Base-by-base conservation (phyloP, 2,113 vertebrate genomes). In the Micromys minutus region DNA sequence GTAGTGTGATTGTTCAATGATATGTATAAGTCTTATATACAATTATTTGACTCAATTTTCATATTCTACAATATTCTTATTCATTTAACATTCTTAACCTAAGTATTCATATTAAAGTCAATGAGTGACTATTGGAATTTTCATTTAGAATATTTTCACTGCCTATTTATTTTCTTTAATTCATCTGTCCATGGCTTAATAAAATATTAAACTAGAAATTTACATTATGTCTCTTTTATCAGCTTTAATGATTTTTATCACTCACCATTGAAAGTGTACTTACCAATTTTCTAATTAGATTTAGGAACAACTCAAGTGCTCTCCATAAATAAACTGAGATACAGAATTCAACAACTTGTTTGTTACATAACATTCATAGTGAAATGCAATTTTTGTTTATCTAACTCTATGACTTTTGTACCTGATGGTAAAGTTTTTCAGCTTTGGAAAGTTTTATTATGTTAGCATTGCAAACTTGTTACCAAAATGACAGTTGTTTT, bases 161-260 rank as follows among this genome's bases (percentile, higher is more conserved):
- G 47, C 4, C 16, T 26, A 79, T 55, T 79, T 94, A 61, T 84
- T 94, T 96, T 91, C 26, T 79, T 87, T 71, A 90, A 75, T 86
- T 7, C n/a, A 50, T 31, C 88, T 91, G 87, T 8, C n/a, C 69
- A 67, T n/a, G 52, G 81, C 11, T 63, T 31, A 77, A 26, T 89
- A 92, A 61, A 67, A 92, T 24, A 5, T 47, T 90, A 65, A 89
- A 90, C 89, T 36, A 52, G 29, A 77, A 31, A 39, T 50, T 90
- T 50, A 65, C 4, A 24, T 79, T 55, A 59, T 89, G n/a, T 96
- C 80, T 17, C 10, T 19, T 80, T 72, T 24, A 55, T 86, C 42
- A 67, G 31, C 65, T 84, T 50, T 50, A 50, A 50, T 45, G 31
- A 50, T 50, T 67, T 47, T 57, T 63, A 90, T 75, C 63, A 93